phyloP scores from a whole-genome alignment of 2,888 invertebrate genomes.

The Andrena flavipes region DNA sequence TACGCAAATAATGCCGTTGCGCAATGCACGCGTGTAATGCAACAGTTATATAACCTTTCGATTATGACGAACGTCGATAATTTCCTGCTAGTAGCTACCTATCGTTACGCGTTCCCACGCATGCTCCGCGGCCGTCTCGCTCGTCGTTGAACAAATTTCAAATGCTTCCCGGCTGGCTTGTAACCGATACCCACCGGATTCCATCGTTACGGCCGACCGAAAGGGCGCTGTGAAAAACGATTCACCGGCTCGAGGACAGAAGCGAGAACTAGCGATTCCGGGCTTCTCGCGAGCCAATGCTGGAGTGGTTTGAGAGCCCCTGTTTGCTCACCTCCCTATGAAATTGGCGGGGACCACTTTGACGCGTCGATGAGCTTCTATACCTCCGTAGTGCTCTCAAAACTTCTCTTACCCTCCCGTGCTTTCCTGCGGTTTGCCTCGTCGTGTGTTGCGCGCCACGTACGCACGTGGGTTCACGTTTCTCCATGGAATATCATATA shows the following conservation, averaged over 20 bases:
- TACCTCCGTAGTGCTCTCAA: conserved; percentile 69
- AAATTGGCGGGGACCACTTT: conserved; percentile 80
- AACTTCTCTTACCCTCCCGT: conserved; percentile 69
- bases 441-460: conserved; percentile 7
- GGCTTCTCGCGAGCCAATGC: not conserved
- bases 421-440: conserved; percentile 35
- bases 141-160: not conserved
- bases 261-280: not conserved
- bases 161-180: not conserved
- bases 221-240: not conserved
- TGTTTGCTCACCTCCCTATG: conserved; percentile 79
- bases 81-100: conserved; percentile 11
- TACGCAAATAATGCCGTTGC: conserved; percentile 57
- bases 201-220: not conserved
- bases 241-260: not conserved
- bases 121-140: not conserved
- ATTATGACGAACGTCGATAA: conserved; percentile 48
- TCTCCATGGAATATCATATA: conserved; percentile 50
- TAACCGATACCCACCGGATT: not conserved
- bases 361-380: conserved; percentile 78
- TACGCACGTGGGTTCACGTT: conserved; percentile 25
- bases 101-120: not conserved
- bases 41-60: conserved; percentile 50
- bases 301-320: conserved; percentile 66
- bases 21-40: conserved; percentile 35